phyloP scores from a whole-genome alignment of 2,113 vertebrate genomes.

The Scomber colias region DNA sequence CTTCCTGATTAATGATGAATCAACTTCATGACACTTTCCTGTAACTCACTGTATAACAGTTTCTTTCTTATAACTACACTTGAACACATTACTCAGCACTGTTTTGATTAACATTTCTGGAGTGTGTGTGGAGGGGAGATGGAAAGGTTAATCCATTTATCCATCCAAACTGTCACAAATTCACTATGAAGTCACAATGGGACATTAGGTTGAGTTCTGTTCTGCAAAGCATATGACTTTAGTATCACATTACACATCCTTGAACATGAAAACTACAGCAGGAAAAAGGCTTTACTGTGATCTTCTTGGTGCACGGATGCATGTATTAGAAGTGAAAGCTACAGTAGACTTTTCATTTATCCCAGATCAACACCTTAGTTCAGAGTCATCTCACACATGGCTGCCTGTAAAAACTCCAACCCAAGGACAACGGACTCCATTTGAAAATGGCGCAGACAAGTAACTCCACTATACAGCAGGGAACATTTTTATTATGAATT shows the following conservation, averaged over 20 bases:
- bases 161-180: slow-evolving; percentile 11
- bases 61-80: slow-evolving; percentile 13
- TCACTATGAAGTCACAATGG: not conserved
- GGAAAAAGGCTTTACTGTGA: slow-evolving; percentile 8
- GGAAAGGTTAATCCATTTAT: slow-evolving; percentile 36
- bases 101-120: slow-evolving; percentile 29
- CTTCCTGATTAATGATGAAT: slow-evolving; percentile 36
- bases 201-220: not conserved
- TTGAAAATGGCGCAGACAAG: slow-evolving; percentile 37
- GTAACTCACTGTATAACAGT: slow-evolving; percentile 15
- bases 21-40: slow-evolving; percentile 39
- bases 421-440: slow-evolving; percentile 45
- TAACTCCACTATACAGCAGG: slow-evolving; percentile 35
- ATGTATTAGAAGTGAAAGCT: not conserved
- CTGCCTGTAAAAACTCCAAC: slow-evolving; percentile 40
- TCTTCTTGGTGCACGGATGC: not conserved
- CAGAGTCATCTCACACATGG: slow-evolving; percentile 52
- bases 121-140: slow-evolving; percentile 1
- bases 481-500: slow-evolving; percentile 60
- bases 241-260: slow-evolving; percentile 29
- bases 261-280: slow-evolving; percentile 3
- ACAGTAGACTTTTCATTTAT: slow-evolving; percentile 34
- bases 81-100: not conserved
- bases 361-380: slow-evolving; percentile 43
- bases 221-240: slow-evolving; percentile 20